Percentiles rank a stretch among this genome's conserved stretches.
Conservation (phyloP, 2,888 invertebrate species). For the Neoitamus cyanurus region DNA sequence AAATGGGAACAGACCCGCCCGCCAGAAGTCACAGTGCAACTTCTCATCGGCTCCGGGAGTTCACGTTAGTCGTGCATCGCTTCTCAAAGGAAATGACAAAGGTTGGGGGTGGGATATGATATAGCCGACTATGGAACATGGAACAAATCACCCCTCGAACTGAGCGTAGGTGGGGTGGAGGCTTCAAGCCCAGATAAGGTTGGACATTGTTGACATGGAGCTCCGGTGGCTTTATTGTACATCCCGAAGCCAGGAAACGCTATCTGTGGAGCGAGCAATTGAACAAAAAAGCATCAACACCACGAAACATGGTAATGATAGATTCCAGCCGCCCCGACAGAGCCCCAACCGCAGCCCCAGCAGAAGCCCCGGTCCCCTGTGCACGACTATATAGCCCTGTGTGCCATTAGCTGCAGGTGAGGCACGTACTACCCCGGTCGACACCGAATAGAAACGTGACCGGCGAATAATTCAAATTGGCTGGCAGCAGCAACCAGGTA, state of each 20-base stretch:
- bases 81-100: conserved; percentile 1
- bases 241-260: not conserved
- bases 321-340: not conserved
- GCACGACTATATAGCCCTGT: not conserved
- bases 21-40: not conserved
- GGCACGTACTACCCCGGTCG: conserved; percentile 5
- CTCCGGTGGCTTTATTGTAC: not conserved
- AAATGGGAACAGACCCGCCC: not conserved
- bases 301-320: conserved; percentile 32
- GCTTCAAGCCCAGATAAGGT: not conserved
- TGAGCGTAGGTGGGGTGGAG: not conserved
- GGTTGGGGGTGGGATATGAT: not conserved
- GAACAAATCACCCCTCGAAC: not conserved
- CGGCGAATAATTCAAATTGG: conserved; percentile 34
- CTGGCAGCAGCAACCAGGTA: conserved; percentile 4
- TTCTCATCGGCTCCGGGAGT: not conserved
- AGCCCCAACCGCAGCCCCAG: not conserved
- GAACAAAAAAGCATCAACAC: conserved; percentile 21
- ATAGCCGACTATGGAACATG: not conserved
- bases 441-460: conserved; percentile 17
- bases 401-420: conserved; percentile 6
- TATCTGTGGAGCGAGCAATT: conserved; percentile 17
- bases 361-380: not conserved
- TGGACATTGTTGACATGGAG: conserved; percentile 12
- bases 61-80: not conserved